phyloP scores from a whole-genome alignment of 1,140 invertebrate species.

The Bombyx mandarina region DNA sequence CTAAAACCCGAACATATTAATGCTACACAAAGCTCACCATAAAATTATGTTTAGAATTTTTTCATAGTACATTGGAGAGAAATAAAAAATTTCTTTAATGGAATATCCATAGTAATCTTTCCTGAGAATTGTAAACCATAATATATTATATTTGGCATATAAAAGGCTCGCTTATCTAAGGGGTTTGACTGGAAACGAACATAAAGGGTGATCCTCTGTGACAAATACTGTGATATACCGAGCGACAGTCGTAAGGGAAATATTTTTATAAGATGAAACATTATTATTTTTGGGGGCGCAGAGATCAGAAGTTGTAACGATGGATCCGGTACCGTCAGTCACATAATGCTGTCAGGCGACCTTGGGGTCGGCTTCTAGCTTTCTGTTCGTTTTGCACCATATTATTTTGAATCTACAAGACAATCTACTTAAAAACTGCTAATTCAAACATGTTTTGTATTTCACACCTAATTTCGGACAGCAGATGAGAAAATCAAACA shows the following conservation, averaged over 20 bases:
- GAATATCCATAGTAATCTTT: conserved; percentile 40
- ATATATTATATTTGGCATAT: conserved; percentile 72
- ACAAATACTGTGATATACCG: conserved; percentile 71
- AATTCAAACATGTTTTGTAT: too few relatives aligned
- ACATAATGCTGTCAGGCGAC: conserved; percentile 16
- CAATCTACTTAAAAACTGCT: too few relatives aligned
- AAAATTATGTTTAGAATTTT: too few relatives aligned
- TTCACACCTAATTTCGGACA: too few relatives aligned
- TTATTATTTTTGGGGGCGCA: conserved; percentile 68
- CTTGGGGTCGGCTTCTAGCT: conserved; percentile 18
- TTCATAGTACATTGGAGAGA: too few relatives aligned
- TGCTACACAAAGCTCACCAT: too few relatives aligned
- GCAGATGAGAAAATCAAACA: too few relatives aligned
- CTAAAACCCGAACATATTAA: too few relatives aligned
- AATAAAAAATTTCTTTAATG: not conserved
- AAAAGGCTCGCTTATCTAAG: conserved; percentile 71
- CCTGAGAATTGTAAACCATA: conserved; percentile 63
- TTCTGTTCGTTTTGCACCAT: not conserved
- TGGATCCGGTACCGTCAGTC: conserved; percentile 29
- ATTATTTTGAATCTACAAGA: too few relatives aligned
- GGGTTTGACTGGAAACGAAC: conserved; percentile 71
- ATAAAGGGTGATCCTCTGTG: conserved; percentile 71
- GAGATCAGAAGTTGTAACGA: conserved; percentile 53
- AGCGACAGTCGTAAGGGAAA: conserved; percentile 67
- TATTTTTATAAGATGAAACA: conserved; percentile 72